Conservation (phyloP, 2,888 invertebrate genomes). For the Serrognathus titanus region DNA sequence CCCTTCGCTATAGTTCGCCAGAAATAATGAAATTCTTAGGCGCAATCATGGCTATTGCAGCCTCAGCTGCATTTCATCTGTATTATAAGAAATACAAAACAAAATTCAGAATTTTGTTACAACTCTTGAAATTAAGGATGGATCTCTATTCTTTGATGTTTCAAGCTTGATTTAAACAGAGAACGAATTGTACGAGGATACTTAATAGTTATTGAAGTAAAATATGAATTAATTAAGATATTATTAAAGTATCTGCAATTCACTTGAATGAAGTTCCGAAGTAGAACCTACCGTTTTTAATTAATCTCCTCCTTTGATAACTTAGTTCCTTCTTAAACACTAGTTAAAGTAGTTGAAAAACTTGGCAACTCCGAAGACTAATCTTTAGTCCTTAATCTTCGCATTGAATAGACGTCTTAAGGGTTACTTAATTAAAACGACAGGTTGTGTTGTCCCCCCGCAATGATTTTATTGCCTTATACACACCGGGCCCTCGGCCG, state of each 20-base stretch:
- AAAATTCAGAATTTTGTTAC: too few relatives aligned
- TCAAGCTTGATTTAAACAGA: too few relatives aligned
- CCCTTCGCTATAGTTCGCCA: slow-evolving; percentile 27
- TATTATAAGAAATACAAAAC: too few relatives aligned
- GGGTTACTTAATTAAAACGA: slow-evolving; percentile 12
- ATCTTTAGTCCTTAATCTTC: slow-evolving; percentile 8
- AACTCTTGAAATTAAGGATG: too few relatives aligned
- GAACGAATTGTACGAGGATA: too few relatives aligned
- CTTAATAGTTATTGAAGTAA: background rate
- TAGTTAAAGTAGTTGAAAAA: background rate
- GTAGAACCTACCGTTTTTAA: background rate
- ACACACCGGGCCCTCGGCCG: slow-evolving; percentile 22
- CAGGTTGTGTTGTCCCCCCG: slow-evolving; percentile 24
- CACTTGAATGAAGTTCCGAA: background rate
- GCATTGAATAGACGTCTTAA: background rate
- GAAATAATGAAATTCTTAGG: slow-evolving; percentile 36
- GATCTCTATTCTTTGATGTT: too few relatives aligned
- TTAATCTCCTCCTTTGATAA: background rate
- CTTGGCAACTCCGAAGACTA: slow-evolving; percentile 4
- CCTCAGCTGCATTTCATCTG: slow-evolving; percentile 14
- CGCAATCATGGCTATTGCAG: slow-evolving; percentile 17
- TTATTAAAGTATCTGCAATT: background rate
- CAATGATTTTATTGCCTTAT: slow-evolving; percentile 36
- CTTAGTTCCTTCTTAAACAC: too few relatives aligned
- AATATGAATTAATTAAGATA: background rate